phyloP scores from a whole-genome alignment of 2,113 vertebrate species.

The Neotragus pygmaeus region DNA sequence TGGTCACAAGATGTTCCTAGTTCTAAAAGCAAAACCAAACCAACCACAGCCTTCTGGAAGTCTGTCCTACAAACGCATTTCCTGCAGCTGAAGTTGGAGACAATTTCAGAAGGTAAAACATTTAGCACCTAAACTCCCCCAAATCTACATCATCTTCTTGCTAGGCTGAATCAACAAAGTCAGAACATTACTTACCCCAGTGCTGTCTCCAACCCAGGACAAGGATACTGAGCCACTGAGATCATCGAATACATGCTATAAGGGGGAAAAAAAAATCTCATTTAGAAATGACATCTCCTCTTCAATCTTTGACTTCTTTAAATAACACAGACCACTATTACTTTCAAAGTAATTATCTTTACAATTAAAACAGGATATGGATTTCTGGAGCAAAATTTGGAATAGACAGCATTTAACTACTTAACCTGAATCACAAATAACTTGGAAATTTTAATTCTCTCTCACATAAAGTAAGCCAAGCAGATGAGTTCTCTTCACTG shows the following conservation, averaged over 20 bases:
- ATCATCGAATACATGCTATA: slow-evolving; percentile 86
- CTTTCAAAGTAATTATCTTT: slow-evolving; percentile 36
- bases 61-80: not conserved
- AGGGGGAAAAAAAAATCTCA: not conserved
- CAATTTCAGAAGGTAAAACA: not conserved
- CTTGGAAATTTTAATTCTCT: slow-evolving; percentile 44
- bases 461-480: slow-evolving; percentile 32
- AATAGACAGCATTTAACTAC: slow-evolving; percentile 18
- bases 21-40: slow-evolving; percentile 36
- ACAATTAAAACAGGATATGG: not conserved
- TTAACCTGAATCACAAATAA: slow-evolving; percentile 47
- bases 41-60: not conserved
- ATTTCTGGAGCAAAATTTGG: slow-evolving; percentile 51
- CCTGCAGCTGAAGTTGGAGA: not conserved
- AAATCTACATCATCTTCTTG: not conserved
- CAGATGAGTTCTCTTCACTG: slow-evolving; percentile 45
- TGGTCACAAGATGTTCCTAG: not conserved
- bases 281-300: slow-evolving; percentile 39
- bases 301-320: not conserved
- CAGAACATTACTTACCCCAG: slow-evolving; percentile 87
- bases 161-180: not conserved
- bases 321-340: slow-evolving; percentile 27
- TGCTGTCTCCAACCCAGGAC: slow-evolving; percentile 93
- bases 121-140: not conserved
- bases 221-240: slow-evolving; percentile 90